Conservation (phyloP, 2,888 invertebrate genomes). For the Clusia tigrina region DNA sequence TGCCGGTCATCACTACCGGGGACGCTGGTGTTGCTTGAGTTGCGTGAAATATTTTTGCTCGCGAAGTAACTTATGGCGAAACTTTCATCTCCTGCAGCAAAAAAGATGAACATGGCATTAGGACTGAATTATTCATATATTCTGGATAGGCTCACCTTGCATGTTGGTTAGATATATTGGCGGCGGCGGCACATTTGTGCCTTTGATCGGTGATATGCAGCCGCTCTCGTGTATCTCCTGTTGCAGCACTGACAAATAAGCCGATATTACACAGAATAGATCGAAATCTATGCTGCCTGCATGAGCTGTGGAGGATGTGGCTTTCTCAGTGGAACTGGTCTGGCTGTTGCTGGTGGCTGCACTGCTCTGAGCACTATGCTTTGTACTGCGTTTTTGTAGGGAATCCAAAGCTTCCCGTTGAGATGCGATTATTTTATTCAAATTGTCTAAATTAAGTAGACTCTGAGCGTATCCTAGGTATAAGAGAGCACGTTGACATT, state of each 20-base stretch:
- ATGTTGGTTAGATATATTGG: constrained; percentile 63
- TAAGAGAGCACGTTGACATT: constrained; percentile 64
- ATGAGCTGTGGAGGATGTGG: constrained; percentile 21
- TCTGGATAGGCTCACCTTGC: constrained; percentile 48
- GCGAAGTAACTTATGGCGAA: constrained; percentile 50
- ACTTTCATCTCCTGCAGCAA: constrained; percentile 46
- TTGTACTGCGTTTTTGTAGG: constrained; percentile 48
- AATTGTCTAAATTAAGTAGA: constrained; percentile 61
- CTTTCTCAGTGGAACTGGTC: constrained; percentile 18
- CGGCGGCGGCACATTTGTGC: constrained; percentile 64
- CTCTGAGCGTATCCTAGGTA: constrained; percentile 64
- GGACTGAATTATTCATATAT: neutral
- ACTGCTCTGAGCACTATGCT: constrained; percentile 21
- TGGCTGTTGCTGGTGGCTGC: constrained; percentile 11
- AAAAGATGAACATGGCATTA: constrained; percentile 22
- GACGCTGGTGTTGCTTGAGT: constrained; percentile 47
- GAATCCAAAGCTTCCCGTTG: constrained; percentile 56
- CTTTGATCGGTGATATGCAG: constrained; percentile 65
- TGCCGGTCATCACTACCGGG: constrained; percentile 39
- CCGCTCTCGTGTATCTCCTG: constrained; percentile 65
- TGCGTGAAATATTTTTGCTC: constrained; percentile 59
- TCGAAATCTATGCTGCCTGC: constrained; percentile 58
- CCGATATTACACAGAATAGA: constrained; percentile 63
- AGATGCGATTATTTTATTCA: constrained; percentile 58
- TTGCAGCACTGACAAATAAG: constrained; percentile 63